Conservation (phyloP, 2,888 invertebrate genomes). For the Mythimna loreyi region DNA sequence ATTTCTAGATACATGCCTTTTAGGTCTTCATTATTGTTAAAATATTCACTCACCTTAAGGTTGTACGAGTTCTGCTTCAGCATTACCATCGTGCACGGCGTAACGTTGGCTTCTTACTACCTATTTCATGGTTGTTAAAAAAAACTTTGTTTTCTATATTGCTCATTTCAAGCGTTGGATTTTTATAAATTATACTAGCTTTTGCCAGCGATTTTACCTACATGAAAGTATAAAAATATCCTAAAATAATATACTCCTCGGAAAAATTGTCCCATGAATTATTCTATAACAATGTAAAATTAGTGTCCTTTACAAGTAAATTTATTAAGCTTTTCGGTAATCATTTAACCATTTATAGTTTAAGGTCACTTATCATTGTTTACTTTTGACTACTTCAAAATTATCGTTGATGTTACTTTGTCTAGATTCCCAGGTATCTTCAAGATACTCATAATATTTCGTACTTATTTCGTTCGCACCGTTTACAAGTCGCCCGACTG, state of each 20-base stretch:
- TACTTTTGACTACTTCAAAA: neutral
- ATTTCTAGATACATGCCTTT: neutral
- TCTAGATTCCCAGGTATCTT: neutral
- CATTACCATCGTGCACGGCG: neutral
- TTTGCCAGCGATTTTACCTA: too few species aligned
- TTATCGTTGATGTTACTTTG: neutral
- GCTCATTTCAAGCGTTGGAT: too few species aligned
- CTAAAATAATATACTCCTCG: too few species aligned
- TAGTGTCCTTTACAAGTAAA: too few species aligned
- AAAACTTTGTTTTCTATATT: neutral
- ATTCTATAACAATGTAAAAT: too few species aligned
- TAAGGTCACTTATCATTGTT: too few species aligned
- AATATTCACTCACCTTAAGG: neutral
- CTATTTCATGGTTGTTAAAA: neutral
- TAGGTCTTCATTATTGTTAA: neutral
- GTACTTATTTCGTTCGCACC: conserved; percentile 26
- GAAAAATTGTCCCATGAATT: too few species aligned
- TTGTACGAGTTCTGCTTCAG: neutral
- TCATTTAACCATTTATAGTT: too few species aligned
- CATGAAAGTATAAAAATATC: too few species aligned
- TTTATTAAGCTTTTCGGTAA: neutral
- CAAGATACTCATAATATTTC: neutral
- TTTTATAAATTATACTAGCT: too few species aligned
- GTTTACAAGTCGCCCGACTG: conserved; percentile 44
- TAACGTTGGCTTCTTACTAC: neutral